phyloP scores from a whole-genome alignment of 2,797 vertebrate genomes.

The Manis pentadactyla region DNA sequence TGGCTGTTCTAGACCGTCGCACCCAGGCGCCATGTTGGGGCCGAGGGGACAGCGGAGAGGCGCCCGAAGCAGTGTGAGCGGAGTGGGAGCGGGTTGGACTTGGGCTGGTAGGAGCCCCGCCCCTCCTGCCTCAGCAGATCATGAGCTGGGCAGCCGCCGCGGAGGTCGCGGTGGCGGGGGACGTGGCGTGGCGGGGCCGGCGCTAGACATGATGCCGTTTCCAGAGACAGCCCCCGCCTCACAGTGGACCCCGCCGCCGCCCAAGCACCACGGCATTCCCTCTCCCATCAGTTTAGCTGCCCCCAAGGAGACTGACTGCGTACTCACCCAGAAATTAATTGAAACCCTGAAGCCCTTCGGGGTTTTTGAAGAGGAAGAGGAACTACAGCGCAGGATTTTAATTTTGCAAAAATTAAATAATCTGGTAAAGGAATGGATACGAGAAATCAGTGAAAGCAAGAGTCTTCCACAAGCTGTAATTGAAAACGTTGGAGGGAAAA shows the following conservation, averaged over 20 bases:
- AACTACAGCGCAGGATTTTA: slow-evolving; percentile 92
- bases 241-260: slow-evolving; percentile 83
- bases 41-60: slow-evolving; percentile 26
- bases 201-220: slow-evolving; percentile 76
- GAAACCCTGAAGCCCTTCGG: slow-evolving; percentile 91
- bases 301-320: slow-evolving; percentile 90
- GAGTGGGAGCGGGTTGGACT: slow-evolving; percentile 43
- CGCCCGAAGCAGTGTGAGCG: slow-evolving; percentile 67
- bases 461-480: slow-evolving; percentile 90
- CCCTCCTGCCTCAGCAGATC: slow-evolving; percentile 63
- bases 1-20: slow-evolving; percentile 51
- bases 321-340: slow-evolving; percentile 90
- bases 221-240: slow-evolving; percentile 86
- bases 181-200: slow-evolving; percentile 46
- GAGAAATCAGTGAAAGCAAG: slow-evolving; percentile 92
- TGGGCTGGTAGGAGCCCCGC: slow-evolving; percentile 60
- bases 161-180: slow-evolving; percentile 38
- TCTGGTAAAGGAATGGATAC: slow-evolving; percentile 94
- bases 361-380: slow-evolving; percentile 92
- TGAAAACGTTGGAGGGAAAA: slow-evolving; percentile 92
- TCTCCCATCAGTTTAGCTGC: slow-evolving; percentile 92
- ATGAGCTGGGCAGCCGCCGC: slow-evolving; percentile 66
- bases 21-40: slow-evolving; percentile 76
- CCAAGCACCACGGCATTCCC: slow-evolving; percentile 91
- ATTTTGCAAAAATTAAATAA: slow-evolving; percentile 93